A percentile compares a stretch with the other conserved stretches of the same genome.
These are phyloP conservation scores for Perognathus longimembris DNA, from an alignment of 2,113 vertebrate genomes.

Conservation along the genomic window DNA sequence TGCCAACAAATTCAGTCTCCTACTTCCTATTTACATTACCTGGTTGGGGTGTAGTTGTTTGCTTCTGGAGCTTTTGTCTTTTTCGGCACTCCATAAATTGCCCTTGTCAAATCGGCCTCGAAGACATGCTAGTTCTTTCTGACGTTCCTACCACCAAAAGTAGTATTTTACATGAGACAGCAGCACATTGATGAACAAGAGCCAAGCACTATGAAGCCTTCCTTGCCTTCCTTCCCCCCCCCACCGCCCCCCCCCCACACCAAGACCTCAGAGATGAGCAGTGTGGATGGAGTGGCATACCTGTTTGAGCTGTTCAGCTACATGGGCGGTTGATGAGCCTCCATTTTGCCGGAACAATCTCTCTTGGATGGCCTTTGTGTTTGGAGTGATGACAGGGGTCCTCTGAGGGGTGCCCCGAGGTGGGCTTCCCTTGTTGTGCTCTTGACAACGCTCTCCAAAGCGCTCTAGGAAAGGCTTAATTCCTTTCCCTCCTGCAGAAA, in stretches of 20 bases:
- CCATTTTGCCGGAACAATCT: constrained; percentile 89
- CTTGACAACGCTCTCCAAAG: constrained; percentile 93
- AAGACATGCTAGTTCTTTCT: constrained; percentile 93
- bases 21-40: constrained; percentile 76
- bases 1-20: neutral
- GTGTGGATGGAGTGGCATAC: constrained; percentile 78
- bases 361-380: constrained; percentile 92
- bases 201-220: constrained; percentile 13
- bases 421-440: constrained; percentile 86
- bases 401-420: constrained; percentile 77
- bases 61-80: constrained; percentile 78
- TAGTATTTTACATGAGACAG: constrained; percentile 52
- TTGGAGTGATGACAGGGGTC: constrained; percentile 88
- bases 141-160: constrained; percentile 90
- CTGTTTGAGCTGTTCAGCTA: constrained; percentile 93
- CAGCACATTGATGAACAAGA: constrained; percentile 9
- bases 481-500: constrained; percentile 86
- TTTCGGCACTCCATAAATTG: constrained; percentile 89
- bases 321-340: constrained; percentile 89
- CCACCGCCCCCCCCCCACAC: neutral
- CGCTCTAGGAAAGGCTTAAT: constrained; percentile 96
- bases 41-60: constrained; percentile 82
- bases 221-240: neutral
- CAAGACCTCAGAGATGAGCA: neutral
- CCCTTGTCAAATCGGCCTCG: constrained; percentile 92